Base-by-base conservation (phyloP, 2,888 invertebrate species). In the Uloborus plumipes region DNA sequence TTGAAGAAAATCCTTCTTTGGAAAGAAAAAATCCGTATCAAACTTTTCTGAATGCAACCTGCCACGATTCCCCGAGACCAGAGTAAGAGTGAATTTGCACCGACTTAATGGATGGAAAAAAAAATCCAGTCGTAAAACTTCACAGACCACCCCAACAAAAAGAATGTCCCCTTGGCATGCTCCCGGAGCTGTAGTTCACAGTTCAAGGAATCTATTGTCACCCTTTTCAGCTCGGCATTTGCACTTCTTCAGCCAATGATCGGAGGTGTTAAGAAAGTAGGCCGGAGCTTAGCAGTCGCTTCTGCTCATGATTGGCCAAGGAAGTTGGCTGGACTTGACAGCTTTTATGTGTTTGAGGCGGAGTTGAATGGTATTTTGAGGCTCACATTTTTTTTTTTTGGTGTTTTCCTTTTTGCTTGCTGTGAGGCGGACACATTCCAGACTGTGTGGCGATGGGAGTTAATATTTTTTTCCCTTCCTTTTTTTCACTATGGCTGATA, bases 211-310 rank as follows among this genome's bases (percentile, higher is more conserved):
- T 20, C 59, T 58, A 72, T 72, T 78, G 51, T 72, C 78, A 78
- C 70, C 69, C 78, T 58, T 26, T 39, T 59, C 55, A 59, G 51
- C 39, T 15, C 55, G 50, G 51, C 50, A 53, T 70, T 70, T 53
- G 49, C 77, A 31, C 66, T 50, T 59, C 66, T 59, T 66, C 79
- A 61, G n/a, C 79, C 79, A 79, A 79, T 79, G 39, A 51, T 20
- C 59, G 51, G 51, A 73, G 79, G 79, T 79, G 79, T 79, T 55
- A 79, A 79, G 73, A 79, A 72, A 79, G 73, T 67, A 62, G 79
- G 79, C 61, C 15, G 66, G 47, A 18, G 18, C n/a, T 18, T 18
- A 18, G 18, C 4, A 14, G n/a, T 14, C 16, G 55, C 18, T 18
- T 15, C 14, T n/a, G 55, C 55, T 18, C 55, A 18, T 55, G n/a